Evolutionary conservation across 1,140 invertebrate genomes (phyloP).

Genomic region (Caenorhabditis inopinata): DNA sequence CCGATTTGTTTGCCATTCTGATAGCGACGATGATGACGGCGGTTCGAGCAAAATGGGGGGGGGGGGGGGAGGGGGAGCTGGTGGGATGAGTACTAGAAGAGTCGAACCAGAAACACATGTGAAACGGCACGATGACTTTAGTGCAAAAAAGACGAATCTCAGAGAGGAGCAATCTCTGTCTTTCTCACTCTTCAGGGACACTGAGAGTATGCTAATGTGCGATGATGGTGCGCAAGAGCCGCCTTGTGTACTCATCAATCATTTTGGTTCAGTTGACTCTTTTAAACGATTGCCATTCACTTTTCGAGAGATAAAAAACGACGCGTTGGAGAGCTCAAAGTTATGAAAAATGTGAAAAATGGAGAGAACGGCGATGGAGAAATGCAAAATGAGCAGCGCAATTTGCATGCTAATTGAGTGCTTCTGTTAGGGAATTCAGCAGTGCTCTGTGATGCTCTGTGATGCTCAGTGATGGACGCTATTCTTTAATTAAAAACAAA

Average conservation of each 20-base stretch:
- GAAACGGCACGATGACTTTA: neutral
- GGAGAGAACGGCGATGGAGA: too few relatives aligned
- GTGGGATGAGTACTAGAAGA: neutral
- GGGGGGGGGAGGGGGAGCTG: neutral
- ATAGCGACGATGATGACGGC: neutral
- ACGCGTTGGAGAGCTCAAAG: too few relatives aligned
- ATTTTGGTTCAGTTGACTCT: slow-evolving; percentile 17
- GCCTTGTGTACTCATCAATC: neutral
- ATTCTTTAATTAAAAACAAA: too few relatives aligned
- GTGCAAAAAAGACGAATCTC: neutral
- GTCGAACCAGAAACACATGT: slow-evolving; percentile 16
- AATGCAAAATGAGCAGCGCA: too few relatives aligned
- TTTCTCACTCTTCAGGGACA: neutral
- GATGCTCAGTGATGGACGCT: too few relatives aligned
- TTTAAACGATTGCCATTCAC: neutral
- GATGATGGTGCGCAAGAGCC: neutral
- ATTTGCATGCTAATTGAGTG: too few relatives aligned
- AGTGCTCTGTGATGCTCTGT: too few relatives aligned
- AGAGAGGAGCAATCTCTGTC: neutral
- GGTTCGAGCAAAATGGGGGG: neutral
- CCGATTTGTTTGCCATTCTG: slow-evolving; percentile 31
- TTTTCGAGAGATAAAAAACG: neutral
- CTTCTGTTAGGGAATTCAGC: too few relatives aligned
- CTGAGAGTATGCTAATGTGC: neutral
- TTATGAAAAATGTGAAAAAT: too few relatives aligned